Evolutionary conservation across 2,113 vertebrate genomes (phyloP), one percentile per base, ranked within the genome.

Genomic region (Hiodon tergisus): DNA sequence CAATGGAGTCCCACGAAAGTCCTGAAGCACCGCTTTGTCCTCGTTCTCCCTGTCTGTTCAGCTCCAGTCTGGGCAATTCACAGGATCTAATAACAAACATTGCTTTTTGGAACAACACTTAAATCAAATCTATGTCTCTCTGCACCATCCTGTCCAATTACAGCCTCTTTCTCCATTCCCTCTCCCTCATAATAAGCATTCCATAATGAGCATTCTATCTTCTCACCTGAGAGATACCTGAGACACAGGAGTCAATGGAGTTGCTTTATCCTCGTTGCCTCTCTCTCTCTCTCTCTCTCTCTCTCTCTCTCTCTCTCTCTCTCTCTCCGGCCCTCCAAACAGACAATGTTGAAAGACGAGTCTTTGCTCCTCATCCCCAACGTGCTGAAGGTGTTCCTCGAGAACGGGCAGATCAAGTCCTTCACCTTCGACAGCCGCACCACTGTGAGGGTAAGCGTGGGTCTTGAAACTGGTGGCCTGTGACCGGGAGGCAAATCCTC

Each of bases 341-440:
- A 99, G 97, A 95, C 96, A 87, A 98, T 98, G 96, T 90, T 98
- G 89, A 99, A 97, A 91, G 96, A 98, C 89, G 95, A 98, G 88
- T 93, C 96, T 67, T 91, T 98, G 83, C 94, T 98, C 73, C 95
- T 99, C 84, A 98, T 99, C 85, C 95, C 97, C 84, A 99, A 98
- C 8, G 95, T 98, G 81, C 84, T 99, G 87, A 98, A 99, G 91
- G 97, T 98, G 85, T 99, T 98, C 89, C 88, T 99, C 89, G 97
- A 99, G 91, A 99, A 99, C 61, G 97, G 97, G 74, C 97, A 99
- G 85, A 99, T 99, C 86, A 99, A 99, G 89, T 99, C 96, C 61
- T 99, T 99, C 84, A 99, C 97, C 0, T 99, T 99, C 52, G 97
- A 99, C 85, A 96, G 95, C 86, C 92, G 96, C 78, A 99, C 97